Evolutionary conservation across 2,888 invertebrate species (phyloP).

Genomic region (Aphidoletes aphidimyza): DNA sequence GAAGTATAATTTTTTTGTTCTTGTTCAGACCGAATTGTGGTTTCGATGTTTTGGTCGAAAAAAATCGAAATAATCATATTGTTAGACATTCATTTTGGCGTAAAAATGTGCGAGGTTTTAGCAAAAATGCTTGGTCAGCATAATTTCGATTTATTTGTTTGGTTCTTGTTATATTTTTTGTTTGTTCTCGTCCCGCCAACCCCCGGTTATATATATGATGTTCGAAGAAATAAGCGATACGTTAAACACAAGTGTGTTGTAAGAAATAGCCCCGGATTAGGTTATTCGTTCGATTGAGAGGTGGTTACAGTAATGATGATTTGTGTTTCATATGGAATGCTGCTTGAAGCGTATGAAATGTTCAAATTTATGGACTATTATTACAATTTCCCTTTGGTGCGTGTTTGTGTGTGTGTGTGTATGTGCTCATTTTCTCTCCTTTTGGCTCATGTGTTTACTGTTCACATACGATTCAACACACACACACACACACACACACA

Average conservation of each 20-base stretch:
- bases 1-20: background rate
- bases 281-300: conserved; percentile 1
- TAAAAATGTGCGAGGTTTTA: background rate
- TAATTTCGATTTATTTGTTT: background rate
- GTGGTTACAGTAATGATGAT: conserved; percentile 19
- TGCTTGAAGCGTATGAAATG: too few species aligned
- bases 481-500: background rate
- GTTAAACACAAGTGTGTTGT: background rate
- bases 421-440: too few species aligned
- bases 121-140: background rate
- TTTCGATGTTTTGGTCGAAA: too few species aligned
- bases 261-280: background rate
- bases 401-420: too few species aligned
- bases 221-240: too few species aligned
- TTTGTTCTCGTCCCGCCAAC: too few species aligned
- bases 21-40: too few species aligned
- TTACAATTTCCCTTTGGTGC: background rate
- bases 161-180: too few species aligned
- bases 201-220: too few species aligned
- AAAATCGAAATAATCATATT: background rate
- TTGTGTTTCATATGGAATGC: background rate
- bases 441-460: too few species aligned
- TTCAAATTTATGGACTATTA: conserved; percentile 9
- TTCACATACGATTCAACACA: background rate
- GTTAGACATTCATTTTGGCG: background rate